phyloP scores from a whole-genome alignment of 2,888 invertebrate species.

The Drosophila falleni region DNA sequence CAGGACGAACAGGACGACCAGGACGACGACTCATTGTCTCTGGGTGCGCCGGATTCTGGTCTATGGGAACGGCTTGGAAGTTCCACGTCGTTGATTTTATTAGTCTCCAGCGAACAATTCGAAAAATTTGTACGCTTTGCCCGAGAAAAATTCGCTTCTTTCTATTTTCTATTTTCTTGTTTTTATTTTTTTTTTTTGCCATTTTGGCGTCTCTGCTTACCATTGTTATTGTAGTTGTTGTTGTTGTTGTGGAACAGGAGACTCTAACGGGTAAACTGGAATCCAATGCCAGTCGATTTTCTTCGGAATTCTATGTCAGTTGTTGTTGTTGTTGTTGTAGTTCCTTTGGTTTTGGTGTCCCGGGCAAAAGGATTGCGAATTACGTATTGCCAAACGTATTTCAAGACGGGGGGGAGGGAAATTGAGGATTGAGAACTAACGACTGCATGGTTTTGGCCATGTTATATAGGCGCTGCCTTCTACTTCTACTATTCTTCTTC shows the following conservation, averaged over 20 bases:
- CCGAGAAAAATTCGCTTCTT: slow-evolving; percentile 67
- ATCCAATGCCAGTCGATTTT: slow-evolving; percentile 81
- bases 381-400: slow-evolving; percentile 41
- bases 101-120: slow-evolving; percentile 86
- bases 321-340: slow-evolving; percentile 40
- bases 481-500: background rate
- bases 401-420: slow-evolving; percentile 8
- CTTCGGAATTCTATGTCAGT: slow-evolving; percentile 69
- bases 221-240: slow-evolving; percentile 48
- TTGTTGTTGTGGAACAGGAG: slow-evolving; percentile 39
- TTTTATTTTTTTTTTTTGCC: slow-evolving; percentile 13
- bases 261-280: slow-evolving; percentile 57
- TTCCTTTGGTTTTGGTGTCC: slow-evolving; percentile 33
- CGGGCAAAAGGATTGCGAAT: slow-evolving; percentile 78
- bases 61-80: slow-evolving; percentile 83
- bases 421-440: slow-evolving; percentile 64
- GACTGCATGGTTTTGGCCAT: slow-evolving; percentile 29
- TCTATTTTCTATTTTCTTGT: slow-evolving; percentile 18
- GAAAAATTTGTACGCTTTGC: slow-evolving; percentile 82
- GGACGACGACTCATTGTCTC: slow-evolving; percentile 73
- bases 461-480: slow-evolving; percentile 30
- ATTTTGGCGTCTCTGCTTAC: slow-evolving; percentile 44
- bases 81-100: slow-evolving; percentile 86
- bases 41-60: slow-evolving; percentile 47
- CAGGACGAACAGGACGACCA: slow-evolving; percentile 7